Conservation (phyloP, 2,113 vertebrate genomes). For the Hydrolagus affinis region DNA sequence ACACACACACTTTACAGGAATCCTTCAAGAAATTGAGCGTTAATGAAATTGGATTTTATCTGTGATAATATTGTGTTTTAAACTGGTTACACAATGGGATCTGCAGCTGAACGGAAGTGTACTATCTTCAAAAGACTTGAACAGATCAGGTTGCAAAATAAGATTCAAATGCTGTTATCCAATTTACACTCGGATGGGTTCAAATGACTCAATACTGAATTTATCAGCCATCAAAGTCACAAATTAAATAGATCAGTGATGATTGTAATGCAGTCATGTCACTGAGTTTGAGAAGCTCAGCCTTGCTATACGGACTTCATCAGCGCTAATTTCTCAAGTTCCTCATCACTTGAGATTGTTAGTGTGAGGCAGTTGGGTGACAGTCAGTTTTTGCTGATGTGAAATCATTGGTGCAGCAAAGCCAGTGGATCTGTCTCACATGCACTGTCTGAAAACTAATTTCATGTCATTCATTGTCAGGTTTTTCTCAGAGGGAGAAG, state of each 20-base stretch:
- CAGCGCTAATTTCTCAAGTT: slow-evolving; percentile 15
- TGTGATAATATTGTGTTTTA: not conserved
- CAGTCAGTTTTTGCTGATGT: slow-evolving; percentile 5
- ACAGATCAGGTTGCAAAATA: slow-evolving; percentile 16
- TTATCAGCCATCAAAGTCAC: slow-evolving; percentile 28
- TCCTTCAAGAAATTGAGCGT: not conserved
- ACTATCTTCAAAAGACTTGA: slow-evolving; percentile 1
- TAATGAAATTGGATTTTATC: not conserved
- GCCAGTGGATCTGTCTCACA: not conserved
- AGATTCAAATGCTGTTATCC: slow-evolving; percentile 7
- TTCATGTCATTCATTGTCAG: not conserved
- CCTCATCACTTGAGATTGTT: slow-evolving; percentile 14
- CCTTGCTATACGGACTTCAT: not conserved
- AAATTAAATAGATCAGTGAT: slow-evolving; percentile 16
- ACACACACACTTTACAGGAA: not conserved
- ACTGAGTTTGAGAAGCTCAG: slow-evolving; percentile 11
- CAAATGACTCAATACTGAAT: slow-evolving; percentile 12
- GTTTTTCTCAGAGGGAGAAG: not conserved
- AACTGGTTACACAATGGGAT: not conserved
- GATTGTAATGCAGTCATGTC: slow-evolving; percentile 25
- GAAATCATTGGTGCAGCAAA: not conserved
- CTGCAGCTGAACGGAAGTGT: not conserved
- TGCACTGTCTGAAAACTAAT: slow-evolving; percentile 4
- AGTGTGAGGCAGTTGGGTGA: not conserved
- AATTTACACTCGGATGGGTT: slow-evolving; percentile 5